Base-by-base conservation (phyloP, 2,797 vertebrate genomes). In the Cynopterus sphinx region DNA sequence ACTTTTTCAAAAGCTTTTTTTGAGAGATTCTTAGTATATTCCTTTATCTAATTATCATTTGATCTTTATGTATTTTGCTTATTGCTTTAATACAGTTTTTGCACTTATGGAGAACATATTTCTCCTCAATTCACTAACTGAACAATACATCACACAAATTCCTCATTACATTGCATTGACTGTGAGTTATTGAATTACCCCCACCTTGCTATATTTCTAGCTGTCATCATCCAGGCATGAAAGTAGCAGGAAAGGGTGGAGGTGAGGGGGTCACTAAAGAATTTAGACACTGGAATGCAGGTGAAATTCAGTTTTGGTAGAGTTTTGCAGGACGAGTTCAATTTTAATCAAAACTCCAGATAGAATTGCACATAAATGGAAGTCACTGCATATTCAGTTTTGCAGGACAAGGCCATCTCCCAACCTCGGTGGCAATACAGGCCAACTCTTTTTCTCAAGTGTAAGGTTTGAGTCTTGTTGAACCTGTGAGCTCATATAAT, bases 101-200 rank as follows among this genome's bases (percentile, higher is more conserved):
- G 15, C 33, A 79, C 6, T 78, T 39, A 57, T 0, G 9, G 33
- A 88, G 36, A 71, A 15, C 19, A 19, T 57, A 49, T 55, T 83
- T 92, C 41, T 94, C 63, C 19, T 73, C 74, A 83, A 36, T 70
- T 87, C 26, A 77, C 26, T 71, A 39, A 41, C n/a, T 41, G 0
- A 59, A 74, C 49, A 92, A 68, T 88, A 63, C 7, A 74, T 36
- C 65, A 63, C 51, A 24, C 17, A 39, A 15, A 33, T 22, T 87
- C 31, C 67, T 59, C 1, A 0, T 43, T 15, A 5, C 0, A 3
- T 17, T 41, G 41, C 24, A 3, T 51, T n/a, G 21, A 39, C 59
- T n/a, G 6, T 57, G 39, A 74, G 10, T 77, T 49, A 17, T 9
- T 36, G 68, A 82, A 4, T 26, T 26, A 5, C 17, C 21, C 11